Evolutionary conservation across 2,888 invertebrate genomes (phyloP), one percentile per base, ranked within the genome.

Genomic region (Drosophila bunnanda): DNA sequence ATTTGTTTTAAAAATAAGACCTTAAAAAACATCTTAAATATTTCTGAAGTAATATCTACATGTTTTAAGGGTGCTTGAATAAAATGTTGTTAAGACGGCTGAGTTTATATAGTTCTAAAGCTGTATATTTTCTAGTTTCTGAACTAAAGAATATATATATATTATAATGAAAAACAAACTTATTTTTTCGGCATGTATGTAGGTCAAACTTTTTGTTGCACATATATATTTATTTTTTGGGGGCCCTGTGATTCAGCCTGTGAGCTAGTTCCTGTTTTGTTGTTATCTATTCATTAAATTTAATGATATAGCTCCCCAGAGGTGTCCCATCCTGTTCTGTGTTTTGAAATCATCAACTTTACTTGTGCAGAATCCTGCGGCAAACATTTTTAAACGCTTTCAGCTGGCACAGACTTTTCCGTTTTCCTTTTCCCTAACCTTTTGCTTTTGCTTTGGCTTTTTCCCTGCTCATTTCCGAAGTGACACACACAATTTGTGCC

Each of bases 401-500:
- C 72, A 75, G 55, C 57, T 68, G 58, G 70, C 57, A 54, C 61
- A 39, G 52, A 36, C 28, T 46, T 55, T 56, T 54, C 12, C 43
- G 38, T 34, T 43, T 32, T 44, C 38, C 28, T 41, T 55, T 53
- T 54, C 9, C 43, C 38, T 22, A 39, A 20, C 32, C 50, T 10
- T 22, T 17, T 30, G 17, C 48, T 20, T 20, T 22, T 15, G 20
- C 50, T 34, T 22, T 52, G 32, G 34, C 34, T 52, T 52, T 48
- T 52, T 52, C 55, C 59, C 41, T 76, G 57, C 76, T 76, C 77
- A 80, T 80, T 79, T 80, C 82, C 87, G 80, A 76, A 77, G 76
- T 87, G 85, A 84, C 85, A 85, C 39, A 78, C 66, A 82, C 53
- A 64, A 66, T 66, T 73, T 75, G 57, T 66, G 60, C 57, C 71